Evolutionary conservation across 2,113 vertebrate species (phyloP).

Genomic region (Phrynocephalus versicolor): DNA sequence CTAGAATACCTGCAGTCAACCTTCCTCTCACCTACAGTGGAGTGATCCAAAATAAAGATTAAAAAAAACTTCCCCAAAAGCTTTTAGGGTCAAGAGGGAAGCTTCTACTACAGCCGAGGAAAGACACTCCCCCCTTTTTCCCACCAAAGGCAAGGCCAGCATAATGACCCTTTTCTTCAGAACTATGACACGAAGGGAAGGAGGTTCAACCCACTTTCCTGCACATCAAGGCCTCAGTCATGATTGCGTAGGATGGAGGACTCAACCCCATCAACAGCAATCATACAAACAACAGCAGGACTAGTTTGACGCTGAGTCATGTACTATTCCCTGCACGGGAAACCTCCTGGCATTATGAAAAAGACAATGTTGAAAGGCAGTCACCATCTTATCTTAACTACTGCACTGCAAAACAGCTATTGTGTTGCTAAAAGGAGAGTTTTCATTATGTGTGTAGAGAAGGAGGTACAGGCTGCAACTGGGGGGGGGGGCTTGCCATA

Average conservation of each 20-base stretch:
- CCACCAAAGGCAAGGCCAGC: not conserved
- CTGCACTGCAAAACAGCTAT: not conserved
- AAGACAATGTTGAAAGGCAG: not conserved
- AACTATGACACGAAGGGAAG: not conserved
- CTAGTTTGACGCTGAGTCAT: not conserved
- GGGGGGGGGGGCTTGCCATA: no score
- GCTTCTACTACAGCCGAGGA: not conserved
- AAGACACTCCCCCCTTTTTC: not conserved
- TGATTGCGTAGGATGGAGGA: not conserved
- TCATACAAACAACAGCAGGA: not conserved
- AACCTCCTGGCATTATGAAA: not conserved
- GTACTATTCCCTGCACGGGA: not conserved
- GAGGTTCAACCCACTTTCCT: not conserved
- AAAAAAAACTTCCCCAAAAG: not conserved
- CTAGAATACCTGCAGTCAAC: not conserved
- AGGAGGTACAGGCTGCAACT: no score
- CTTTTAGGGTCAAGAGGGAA: not conserved
- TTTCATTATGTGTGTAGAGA: not conserved
- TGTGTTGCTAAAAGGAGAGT: not conserved
- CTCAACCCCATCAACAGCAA: not conserved
- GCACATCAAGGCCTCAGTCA: not conserved
- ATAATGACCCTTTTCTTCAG: not conserved
- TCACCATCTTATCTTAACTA: not conserved
- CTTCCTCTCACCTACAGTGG: not conserved
- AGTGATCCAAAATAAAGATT: not conserved